Evolutionary conservation across 2,797 vertebrate genomes (phyloP), one percentile per base, ranked within the genome.

Genomic region (Iguana delicatissima): DNA sequence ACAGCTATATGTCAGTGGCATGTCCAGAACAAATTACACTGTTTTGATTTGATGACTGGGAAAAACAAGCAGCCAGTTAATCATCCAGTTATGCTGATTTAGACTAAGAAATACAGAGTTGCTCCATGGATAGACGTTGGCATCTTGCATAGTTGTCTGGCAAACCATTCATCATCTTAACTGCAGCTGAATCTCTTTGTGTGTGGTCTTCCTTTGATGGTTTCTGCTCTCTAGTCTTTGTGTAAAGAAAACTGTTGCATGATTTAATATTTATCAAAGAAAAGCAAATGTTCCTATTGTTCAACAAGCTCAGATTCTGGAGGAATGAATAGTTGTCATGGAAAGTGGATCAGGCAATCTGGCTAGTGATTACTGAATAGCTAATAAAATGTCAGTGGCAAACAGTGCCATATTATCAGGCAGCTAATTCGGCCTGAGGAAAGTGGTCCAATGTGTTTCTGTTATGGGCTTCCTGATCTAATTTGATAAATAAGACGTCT

Each of bases 1-100:
- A 87, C 62, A 46, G 1, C 29, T 59, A 20, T 79, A 20, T 91
- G 67, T 89, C 86, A 89, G 29, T 89, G 42, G 3, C 82, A 90
- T 90, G 69, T 93, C 42, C 14, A 4, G 81, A 89, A 74, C n/a
- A 93, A 92, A 91, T 79, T 84, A n/a, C 9, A 0, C 18, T 87
- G n/a, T 86, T 86, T 0, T 85, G 35, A 92, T 91, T 74, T 74
- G 50, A 5, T 87, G 77, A 6, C 90, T 67, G 12, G 85, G 87
- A 94, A 95, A 90, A 92, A 35, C 55, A 92, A 88, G 18, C 76
- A 80, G 1, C 2, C 80, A 91, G 67, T 42, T 93, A 89, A 91
- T 91, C 1, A 80, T 84, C 67, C 86, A 4, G 84, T 18, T 22
- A 0, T 88, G 38, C 8, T 12, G 76, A 57, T 46, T 92, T 93